Evolutionary conservation across 2,888 invertebrate genomes (phyloP), one percentile per base, ranked within the genome.

Genomic region (Nephrotoma flavescens): DNA sequence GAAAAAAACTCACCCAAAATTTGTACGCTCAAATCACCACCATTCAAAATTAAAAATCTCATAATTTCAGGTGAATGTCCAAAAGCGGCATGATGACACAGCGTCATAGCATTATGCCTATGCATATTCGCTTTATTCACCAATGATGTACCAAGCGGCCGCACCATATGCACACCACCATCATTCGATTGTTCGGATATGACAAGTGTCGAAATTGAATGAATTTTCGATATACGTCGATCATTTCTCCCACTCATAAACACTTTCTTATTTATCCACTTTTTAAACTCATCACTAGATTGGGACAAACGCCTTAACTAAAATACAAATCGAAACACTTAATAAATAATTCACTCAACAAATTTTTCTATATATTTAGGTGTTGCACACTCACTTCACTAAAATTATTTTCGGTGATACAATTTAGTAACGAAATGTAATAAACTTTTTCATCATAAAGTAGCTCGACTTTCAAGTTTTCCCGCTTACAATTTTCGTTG

Each of bases 31-130:
- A 89, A 87, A 86, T 89, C 88, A 0, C 89, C 89, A 47, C 89
- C 89, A 83, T 83, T 57, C 19, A 87, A 86, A 2, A 89, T 87
- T 41, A 89, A 71, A 15, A 87, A 87, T 7, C 52, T 83, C 3
- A 88, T 85, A 12, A 89, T 88, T 4, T 88, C 88, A 15, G 87
- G 86, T 19, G 88, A 87, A 31, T 89, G 88, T 71, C 88, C 88
- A 11, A 88, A 87, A 19, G 88, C 89, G 11, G 89, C 88, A 57
- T 88, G 87, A 86, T 89, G 89, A 6, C 88, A 88, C 3, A 88
- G 19, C 87, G 88, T 88, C 11, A 88, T 85, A 0, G 88, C 89
- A 12, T 86, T 86, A 7, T 86, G 41, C n/a, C 19, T 31, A 11
- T 41, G 41, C 47, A 41, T 45, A 6, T 47, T 47, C 6, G 19